Evolutionary conservation across 2,113 vertebrate genomes (phyloP).

Genomic region (Rhinopomastus cyanomelas): DNA sequence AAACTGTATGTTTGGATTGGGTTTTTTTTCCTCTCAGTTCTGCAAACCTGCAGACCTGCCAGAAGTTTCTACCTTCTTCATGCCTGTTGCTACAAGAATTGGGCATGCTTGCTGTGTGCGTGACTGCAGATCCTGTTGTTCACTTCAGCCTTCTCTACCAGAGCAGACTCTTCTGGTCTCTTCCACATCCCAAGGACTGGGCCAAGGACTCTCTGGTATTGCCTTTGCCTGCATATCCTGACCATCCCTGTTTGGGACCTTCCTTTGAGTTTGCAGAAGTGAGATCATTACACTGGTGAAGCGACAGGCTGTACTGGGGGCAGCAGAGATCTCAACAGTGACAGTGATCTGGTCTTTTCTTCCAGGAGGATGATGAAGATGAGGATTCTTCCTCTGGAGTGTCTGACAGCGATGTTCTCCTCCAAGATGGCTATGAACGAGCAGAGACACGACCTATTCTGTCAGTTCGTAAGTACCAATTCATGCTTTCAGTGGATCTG

Average conservation of each 20-base stretch:
- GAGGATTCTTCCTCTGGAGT: conserved; percentile 85
- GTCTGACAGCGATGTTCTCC: conserved; percentile 84
- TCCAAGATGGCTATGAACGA: conserved; percentile 77
- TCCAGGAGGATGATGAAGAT: conserved; percentile 76
- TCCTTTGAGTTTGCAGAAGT: background rate
- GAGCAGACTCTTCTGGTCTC: background rate
- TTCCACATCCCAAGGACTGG: background rate
- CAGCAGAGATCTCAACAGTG: background rate
- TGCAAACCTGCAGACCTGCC: background rate
- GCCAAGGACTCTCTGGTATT: background rate
- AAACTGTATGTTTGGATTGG: background rate
- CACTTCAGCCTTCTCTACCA: background rate
- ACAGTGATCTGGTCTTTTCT: background rate
- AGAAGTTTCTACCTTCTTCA: background rate
- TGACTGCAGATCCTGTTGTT: background rate
- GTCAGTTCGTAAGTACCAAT: conserved; percentile 87
- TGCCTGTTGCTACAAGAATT: background rate
- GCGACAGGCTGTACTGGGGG: background rate
- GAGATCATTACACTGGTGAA: fast-evolving
- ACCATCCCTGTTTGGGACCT: background rate
- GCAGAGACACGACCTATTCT: conserved; percentile 90
- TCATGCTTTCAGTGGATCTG: background rate
- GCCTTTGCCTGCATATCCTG: background rate
- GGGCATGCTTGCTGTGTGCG: background rate
- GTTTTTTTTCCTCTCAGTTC: background rate